Conservation (phyloP, 2,797 vertebrate genomes). For the Acanthopagrus latus region DNA sequence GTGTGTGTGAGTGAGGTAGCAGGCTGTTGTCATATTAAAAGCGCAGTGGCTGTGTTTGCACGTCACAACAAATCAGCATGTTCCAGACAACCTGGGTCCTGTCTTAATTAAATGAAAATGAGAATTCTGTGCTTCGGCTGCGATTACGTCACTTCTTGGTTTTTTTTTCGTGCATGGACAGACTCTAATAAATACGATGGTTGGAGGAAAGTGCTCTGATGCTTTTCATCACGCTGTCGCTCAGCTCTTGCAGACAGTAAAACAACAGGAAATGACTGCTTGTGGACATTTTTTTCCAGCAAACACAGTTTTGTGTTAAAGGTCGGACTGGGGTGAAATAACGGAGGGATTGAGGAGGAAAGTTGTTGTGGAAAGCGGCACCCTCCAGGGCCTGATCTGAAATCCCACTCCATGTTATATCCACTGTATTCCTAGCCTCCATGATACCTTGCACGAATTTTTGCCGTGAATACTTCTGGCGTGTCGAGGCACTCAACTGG, state of each 20-base stretch:
- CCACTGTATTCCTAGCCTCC: neutral
- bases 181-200: slow-evolving; percentile 52
- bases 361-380: neutral
- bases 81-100: slow-evolving; percentile 65
- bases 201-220: slow-evolving; percentile 35
- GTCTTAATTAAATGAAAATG: slow-evolving; percentile 75
- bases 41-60: slow-evolving; percentile 56
- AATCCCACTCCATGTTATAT: neutral
- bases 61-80: slow-evolving; percentile 72
- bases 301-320: slow-evolving; percentile 7
- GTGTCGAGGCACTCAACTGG: no score
- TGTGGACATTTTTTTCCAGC: neutral
- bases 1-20: neutral
- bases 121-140: slow-evolving; percentile 59
- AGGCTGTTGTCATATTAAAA: slow-evolving; percentile 44
- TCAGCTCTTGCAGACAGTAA: neutral
- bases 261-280: slow-evolving; percentile 13
- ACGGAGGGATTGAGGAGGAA: neutral
- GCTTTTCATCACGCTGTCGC: slow-evolving; percentile 42
- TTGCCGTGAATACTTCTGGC: no score
- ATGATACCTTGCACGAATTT: no score
- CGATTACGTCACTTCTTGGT: slow-evolving; percentile 55
- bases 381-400: neutral
- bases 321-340: slow-evolving; percentile 2
- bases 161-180: slow-evolving; percentile 36